Conservation (phyloP, 2,888 invertebrate species). For the Camptogramma bilineatum region DNA sequence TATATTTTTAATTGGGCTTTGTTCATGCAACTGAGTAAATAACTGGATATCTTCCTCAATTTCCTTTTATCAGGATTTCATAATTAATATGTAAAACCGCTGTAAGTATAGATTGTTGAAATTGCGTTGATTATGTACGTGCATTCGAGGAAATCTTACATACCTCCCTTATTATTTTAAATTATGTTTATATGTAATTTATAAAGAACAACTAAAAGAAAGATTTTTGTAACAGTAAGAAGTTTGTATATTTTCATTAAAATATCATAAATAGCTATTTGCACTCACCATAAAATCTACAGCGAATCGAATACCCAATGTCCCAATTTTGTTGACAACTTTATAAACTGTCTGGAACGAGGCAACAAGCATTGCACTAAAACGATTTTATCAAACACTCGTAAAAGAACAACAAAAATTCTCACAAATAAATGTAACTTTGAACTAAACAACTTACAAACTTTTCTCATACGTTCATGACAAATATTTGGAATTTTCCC, state of each 20-base stretch:
- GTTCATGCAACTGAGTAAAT: not conserved
- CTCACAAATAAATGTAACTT: conserved; percentile 7
- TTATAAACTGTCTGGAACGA: not conserved
- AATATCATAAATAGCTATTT: no score
- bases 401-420: conserved; percentile 6
- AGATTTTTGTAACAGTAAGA: no score
- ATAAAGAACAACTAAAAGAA: no score
- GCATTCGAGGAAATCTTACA: not conserved
- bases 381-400: conserved; percentile 9
- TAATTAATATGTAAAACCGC: not conserved
- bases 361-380: conserved; percentile 3
- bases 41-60: not conserved
- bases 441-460: conserved; percentile 11
- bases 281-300: not conserved
- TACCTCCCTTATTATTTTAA: not conserved
- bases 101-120: not conserved
- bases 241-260: no score
- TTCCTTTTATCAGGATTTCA: not conserved
- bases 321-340: not conserved
- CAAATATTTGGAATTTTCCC: conserved; percentile 9
- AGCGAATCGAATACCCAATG: not conserved
- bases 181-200: no score
- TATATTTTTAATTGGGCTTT: not conserved
- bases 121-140: not conserved
- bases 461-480: conserved; percentile 11